Base-by-base conservation (phyloP, 2,113 vertebrate genomes). In the Trematomus loennbergii region DNA sequence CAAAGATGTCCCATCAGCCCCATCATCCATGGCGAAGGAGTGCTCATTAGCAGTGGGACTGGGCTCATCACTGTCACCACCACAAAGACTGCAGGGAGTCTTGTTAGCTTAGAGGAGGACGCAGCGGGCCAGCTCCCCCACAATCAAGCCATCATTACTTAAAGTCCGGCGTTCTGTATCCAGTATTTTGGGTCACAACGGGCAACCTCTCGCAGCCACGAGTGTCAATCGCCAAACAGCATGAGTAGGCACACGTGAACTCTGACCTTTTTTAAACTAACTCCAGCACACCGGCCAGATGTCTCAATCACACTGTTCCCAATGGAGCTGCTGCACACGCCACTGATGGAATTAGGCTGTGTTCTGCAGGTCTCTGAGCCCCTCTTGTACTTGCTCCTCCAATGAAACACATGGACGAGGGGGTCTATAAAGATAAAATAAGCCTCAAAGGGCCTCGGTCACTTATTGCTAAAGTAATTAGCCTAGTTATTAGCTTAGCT, bases 11-110 rank as follows among this genome's bases (percentile, higher is more conserved):
- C 67, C 59, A 60, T 82, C 89, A 71, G 79, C n/a, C 25, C 59
- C 67, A 71, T 87, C 82, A 85, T 79, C 82, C 89, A 50, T 69
- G 54, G 80, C 45, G n/a, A 76, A 78, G 67, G 76, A 72, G 25
- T 78, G 76, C 87, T 94, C 90, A 91, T 93, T 94, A 91, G 85
- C 10, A 49, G 72, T 16, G 25, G 68, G 33, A 85, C 68, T 89
- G 60, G 9, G 77, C 83, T 88, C 85, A 70, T 93, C 87, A 81
- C 87, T 86, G 85, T 89, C 91, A 85, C 80, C 82, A 71, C 63
- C 77, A 79, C 76, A 85, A 70, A 63, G 82, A 81, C 87, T 73
- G 54, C 65, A 68, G 87, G 78, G 87, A 78, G 76, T 54, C 78
- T 90, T 81, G 87, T 91, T 91, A 88, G 71, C 75, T 68, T 64